A percentile compares a stretch with the other conserved stretches of the same genome.
phyloP scores from a whole-genome alignment of 1,140 invertebrate genomes.

The Lanistes nyassanus region DNA sequence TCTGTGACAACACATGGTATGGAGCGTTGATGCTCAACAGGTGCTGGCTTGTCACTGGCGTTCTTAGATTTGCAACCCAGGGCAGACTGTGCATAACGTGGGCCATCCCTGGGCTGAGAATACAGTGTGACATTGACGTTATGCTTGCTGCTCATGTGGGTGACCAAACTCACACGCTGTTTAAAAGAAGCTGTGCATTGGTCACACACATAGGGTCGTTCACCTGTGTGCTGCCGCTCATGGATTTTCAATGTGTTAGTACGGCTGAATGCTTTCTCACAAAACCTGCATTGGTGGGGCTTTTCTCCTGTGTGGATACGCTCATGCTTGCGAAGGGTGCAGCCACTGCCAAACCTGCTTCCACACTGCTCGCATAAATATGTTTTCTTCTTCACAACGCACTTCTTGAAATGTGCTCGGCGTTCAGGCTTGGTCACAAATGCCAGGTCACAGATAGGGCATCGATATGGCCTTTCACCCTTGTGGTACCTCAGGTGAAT shows the following conservation, averaged over 20 bases:
- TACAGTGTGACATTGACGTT: constrained; percentile 4
- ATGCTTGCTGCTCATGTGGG: constrained; percentile 16
- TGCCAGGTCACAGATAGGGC: constrained; percentile 3
- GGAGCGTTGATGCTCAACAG: too few species aligned
- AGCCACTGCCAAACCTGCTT: background rate
- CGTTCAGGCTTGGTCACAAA: constrained; percentile 18
- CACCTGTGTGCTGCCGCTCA: constrained; percentile 19
- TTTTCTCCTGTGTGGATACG: constrained; percentile 7
- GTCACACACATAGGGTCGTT: constrained; percentile 24
- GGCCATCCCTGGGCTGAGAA: too few species aligned
- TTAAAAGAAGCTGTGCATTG: constrained; percentile 9
- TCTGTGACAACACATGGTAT: too few species aligned
- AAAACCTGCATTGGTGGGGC: constrained; percentile 4
- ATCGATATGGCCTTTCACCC: constrained; percentile 1
- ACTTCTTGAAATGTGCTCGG: constrained; percentile 4
- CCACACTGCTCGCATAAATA: constrained; percentile 11
- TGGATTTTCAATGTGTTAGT: constrained; percentile 16
- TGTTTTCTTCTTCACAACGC: background rate
- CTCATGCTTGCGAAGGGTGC: constrained; percentile 9
- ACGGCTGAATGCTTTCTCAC: constrained; percentile 3
- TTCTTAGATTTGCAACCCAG: too few species aligned
- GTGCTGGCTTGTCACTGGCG: too few species aligned
- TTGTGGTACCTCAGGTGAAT: constrained; percentile 8
- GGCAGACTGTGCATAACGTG: too few species aligned
- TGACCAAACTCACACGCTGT: constrained; percentile 7